A percentile compares a stretch with the other conserved stretches of the same genome.
Conservation (phyloP, 2,797 vertebrate species). For the Trematomus bernacchii region DNA sequence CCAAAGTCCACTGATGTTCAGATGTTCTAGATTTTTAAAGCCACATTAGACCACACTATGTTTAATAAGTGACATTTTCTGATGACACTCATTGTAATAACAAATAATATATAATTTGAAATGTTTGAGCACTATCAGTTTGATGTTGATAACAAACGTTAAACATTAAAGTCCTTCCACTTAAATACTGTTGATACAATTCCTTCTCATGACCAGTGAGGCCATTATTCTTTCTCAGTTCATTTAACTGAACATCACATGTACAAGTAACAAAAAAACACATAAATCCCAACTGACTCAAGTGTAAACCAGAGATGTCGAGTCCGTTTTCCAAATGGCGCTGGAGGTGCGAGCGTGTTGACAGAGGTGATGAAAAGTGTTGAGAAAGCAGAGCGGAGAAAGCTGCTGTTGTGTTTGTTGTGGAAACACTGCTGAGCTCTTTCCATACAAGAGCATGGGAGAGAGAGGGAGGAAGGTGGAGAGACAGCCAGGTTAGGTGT, state of each 20-base stretch:
- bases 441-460: constrained; percentile 50
- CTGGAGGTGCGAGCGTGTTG: constrained; percentile 1
- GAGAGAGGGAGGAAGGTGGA: neutral
- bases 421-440: constrained; percentile 65
- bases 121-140: no score
- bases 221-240: no score
- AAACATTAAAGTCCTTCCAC: no score
- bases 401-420: constrained; percentile 68
- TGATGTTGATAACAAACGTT: no score
- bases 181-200: no score
- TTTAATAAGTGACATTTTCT: no score
- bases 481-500: constrained; percentile 6
- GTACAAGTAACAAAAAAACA: neutral
- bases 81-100: no score
- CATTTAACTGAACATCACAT: neutral
- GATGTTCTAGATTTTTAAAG: no score
- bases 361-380: constrained; percentile 34
- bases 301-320: neutral
- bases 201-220: no score
- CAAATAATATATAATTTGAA: no score
- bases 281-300: neutral
- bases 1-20: no score
- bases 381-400: constrained; percentile 42
- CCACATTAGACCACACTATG: no score
- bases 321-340: neutral